These are phyloP conservation scores for Oxystoma pomonae DNA, from an alignment of 2,888 invertebrate species.

Conservation along the genomic window DNA sequence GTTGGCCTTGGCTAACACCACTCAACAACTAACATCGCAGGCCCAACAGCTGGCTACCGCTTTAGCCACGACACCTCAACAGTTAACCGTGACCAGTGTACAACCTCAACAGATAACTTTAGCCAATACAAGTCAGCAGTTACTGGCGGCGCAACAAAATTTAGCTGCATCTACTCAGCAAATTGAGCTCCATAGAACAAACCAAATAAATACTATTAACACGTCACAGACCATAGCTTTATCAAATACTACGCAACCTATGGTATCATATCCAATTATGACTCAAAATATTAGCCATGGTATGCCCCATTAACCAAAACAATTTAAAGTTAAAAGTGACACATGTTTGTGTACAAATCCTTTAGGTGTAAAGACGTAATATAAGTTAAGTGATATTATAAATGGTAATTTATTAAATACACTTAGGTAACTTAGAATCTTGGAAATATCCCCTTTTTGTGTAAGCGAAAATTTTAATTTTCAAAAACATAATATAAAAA, in stretches of 20 bases:
- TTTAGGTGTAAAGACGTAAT: too few species aligned
- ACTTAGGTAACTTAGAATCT: too few species aligned
- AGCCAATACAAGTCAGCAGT: constrained; percentile 37
- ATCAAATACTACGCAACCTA: constrained; percentile 57
- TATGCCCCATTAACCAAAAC: constrained; percentile 35
- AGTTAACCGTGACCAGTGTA: constrained; percentile 28
- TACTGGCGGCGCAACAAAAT: constrained; percentile 40
- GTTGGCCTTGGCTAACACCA: constrained; percentile 35
- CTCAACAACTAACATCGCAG: constrained; percentile 38
- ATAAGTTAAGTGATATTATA: too few species aligned
- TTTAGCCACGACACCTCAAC: constrained; percentile 37
- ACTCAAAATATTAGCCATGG: constrained; percentile 53
- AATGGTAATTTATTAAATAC: too few species aligned
- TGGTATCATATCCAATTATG: constrained; percentile 65
- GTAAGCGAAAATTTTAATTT: too few species aligned
- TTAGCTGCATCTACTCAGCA: constrained; percentile 40
- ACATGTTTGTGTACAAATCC: too few species aligned
- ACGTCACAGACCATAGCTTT: constrained; percentile 54
- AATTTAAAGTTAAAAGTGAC: too few species aligned
- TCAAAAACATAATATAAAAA: too few species aligned
- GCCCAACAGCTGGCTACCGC: constrained; percentile 39
- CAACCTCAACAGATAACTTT: constrained; percentile 40
- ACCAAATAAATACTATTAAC: constrained; percentile 46
- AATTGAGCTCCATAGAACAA: constrained; percentile 41
- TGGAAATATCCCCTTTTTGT: too few species aligned